phyloP scores from a whole-genome alignment of 2,888 invertebrate species.

The Callyntrura sp. region DNA sequence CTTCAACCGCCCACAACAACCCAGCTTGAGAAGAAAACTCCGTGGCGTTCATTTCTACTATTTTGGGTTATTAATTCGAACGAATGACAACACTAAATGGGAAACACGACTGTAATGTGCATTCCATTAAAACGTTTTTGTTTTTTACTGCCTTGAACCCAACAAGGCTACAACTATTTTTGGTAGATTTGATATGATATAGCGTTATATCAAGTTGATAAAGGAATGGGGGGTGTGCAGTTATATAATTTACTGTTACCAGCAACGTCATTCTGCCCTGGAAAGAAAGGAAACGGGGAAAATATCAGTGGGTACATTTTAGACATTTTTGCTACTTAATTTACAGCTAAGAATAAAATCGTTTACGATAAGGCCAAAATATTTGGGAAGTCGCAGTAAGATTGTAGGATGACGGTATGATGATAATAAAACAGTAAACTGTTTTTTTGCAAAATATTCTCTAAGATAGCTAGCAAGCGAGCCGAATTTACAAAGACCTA shows the following conservation, averaged over 20 bases:
- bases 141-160: too few relatives aligned
- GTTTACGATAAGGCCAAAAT: not conserved
- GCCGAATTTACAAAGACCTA: not conserved
- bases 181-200: too few relatives aligned
- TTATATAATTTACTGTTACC: not conserved
- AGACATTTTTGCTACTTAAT: slow-evolving; percentile 23
- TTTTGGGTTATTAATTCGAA: slow-evolving; percentile 51
- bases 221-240: too few relatives aligned
- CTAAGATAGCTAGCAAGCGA: too few relatives aligned
- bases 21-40: not conserved
- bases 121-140: too few relatives aligned
- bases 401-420: too few relatives aligned
- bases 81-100: not conserved
- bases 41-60: not conserved
- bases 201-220: too few relatives aligned
- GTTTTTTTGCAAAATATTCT: too few relatives aligned
- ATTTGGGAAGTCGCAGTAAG: too few relatives aligned
- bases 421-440: too few relatives aligned
- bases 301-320: not conserved
- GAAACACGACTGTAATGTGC: not conserved
- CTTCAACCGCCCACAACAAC: not conserved
- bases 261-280: not conserved
- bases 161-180: too few relatives aligned
- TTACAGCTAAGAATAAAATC: not conserved
- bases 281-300: not conserved